These are phyloP conservation scores for Pangasius sanitwongsei DNA, from an alignment of 2,797 vertebrate species.

Conservation along the genomic window DNA sequence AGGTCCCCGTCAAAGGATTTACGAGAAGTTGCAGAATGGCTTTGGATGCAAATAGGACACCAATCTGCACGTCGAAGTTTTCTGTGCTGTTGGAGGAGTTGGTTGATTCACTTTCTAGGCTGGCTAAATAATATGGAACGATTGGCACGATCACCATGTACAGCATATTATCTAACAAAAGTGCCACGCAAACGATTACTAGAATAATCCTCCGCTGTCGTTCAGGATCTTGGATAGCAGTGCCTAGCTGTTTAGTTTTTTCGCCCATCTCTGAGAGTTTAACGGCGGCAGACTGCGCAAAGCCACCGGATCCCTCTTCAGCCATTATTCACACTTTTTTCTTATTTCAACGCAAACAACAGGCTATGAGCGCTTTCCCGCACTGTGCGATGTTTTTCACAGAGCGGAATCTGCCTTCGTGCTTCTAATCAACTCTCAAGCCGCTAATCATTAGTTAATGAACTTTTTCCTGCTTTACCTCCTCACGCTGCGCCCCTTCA, in stretches of 20 bases:
- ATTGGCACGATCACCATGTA: conserved; percentile 99
- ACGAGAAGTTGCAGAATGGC: conserved; percentile 93
- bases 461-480: conserved; percentile 70
- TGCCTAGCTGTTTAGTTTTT: conserved; percentile 85
- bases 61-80: conserved; percentile 93
- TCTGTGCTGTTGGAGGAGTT: conserved; percentile 76
- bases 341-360: conserved; percentile 38
- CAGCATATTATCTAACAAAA: conserved; percentile 97
- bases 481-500: conserved; percentile 66
- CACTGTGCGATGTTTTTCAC: conserved; percentile 44
- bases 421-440: conserved; percentile 60
- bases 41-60: conserved; percentile 95
- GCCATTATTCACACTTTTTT: conserved; percentile 68
- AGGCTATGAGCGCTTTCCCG: conserved; percentile 36
- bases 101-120: conserved; percentile 73
- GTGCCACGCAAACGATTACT: conserved; percentile 88
- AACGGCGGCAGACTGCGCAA: conserved; percentile 82
- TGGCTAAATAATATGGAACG: conserved; percentile 89
- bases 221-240: conserved; percentile 81
- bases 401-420: conserved; percentile 49
- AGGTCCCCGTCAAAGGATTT: conserved; percentile 92
- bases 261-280: conserved; percentile 88
- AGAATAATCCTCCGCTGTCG: conserved; percentile 88
- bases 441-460: conserved; percentile 48
- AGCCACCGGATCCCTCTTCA: conserved; percentile 67